Evolutionary conservation across 2,888 invertebrate genomes (phyloP).

Genomic region (Hipparchia semele): DNA sequence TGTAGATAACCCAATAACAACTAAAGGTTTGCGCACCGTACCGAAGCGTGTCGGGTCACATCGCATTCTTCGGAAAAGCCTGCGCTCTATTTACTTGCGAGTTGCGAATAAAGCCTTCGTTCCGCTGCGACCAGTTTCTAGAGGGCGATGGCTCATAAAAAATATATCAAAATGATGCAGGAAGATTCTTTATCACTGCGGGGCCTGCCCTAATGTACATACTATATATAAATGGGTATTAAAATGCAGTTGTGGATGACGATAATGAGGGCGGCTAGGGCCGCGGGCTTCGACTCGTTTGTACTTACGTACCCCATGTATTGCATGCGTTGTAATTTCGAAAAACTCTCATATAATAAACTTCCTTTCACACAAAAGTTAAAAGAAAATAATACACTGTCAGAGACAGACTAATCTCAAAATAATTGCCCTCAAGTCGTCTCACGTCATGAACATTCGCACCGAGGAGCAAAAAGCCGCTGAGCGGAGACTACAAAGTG

Average conservation of each 20-base stretch:
- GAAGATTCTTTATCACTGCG: no score
- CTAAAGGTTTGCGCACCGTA: no score
- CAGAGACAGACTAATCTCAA: constrained; percentile 43
- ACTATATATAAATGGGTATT: not conserved
- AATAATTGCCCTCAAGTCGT: constrained; percentile 44
- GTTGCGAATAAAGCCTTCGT: no score
- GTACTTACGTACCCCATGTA: not conserved
- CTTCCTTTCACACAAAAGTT: constrained; percentile 18
- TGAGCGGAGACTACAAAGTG: constrained; percentile 46
- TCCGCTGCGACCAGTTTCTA: no score
- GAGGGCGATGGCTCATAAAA: no score
- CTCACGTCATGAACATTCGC: constrained; percentile 42
- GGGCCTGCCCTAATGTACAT: no score
- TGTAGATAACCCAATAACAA: no score
- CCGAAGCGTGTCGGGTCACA: no score
- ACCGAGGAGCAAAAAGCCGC: constrained; percentile 38
- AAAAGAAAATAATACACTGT: constrained; percentile 36
- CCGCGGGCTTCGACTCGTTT: not conserved
- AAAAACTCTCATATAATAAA: constrained; percentile 16
- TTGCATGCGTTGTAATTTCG: constrained; percentile 9
- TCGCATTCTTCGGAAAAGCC: no score
- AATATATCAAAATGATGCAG: no score
- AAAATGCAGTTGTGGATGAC: not conserved
- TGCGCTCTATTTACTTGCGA: no score
- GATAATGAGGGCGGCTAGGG: not conserved